Percentiles rank a stretch among this genome's conserved stretches.
Conservation (phyloP, 2,888 invertebrate genomes). For the Camptogramma bilineatum region DNA sequence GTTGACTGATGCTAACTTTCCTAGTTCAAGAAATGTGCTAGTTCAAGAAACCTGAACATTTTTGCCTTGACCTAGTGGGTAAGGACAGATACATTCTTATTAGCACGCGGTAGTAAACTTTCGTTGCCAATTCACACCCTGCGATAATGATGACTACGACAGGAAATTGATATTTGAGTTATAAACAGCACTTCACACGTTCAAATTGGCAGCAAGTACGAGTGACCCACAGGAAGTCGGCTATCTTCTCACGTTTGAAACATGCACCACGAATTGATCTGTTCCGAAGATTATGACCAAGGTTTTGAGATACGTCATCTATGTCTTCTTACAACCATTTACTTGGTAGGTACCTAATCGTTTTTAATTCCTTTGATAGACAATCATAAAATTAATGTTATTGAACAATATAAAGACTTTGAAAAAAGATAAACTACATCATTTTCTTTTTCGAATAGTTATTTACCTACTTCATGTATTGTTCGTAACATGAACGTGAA, state of each 20-base stretch:
- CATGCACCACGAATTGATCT: constrained; percentile 37
- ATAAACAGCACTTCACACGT: constrained; percentile 21
- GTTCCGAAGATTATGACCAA: constrained; percentile 14
- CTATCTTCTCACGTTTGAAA: constrained; percentile 50
- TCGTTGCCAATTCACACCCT: background rate
- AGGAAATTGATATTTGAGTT: constrained; percentile 26
- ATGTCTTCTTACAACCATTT: background rate
- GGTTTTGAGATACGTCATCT: background rate
- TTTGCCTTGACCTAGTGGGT: background rate
- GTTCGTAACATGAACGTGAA: too few relatives aligned
- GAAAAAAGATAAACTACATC: too few relatives aligned
- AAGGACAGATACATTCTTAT: background rate
- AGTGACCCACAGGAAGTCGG: constrained; percentile 53
- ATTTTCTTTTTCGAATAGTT: too few relatives aligned
- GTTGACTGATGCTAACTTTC: background rate
- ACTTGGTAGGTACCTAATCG: background rate
- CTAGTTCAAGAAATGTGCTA: background rate
- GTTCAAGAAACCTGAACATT: too few relatives aligned
- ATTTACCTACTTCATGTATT: too few relatives aligned
- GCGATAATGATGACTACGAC: background rate
- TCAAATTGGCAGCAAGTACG: constrained; percentile 17
- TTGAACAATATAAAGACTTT: too few relatives aligned
- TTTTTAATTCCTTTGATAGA: background rate
- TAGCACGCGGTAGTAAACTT: background rate
- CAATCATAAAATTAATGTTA: too few relatives aligned